Base-by-base conservation (phyloP, 2,113 vertebrate species). In the Atlantisia rogersi region DNA sequence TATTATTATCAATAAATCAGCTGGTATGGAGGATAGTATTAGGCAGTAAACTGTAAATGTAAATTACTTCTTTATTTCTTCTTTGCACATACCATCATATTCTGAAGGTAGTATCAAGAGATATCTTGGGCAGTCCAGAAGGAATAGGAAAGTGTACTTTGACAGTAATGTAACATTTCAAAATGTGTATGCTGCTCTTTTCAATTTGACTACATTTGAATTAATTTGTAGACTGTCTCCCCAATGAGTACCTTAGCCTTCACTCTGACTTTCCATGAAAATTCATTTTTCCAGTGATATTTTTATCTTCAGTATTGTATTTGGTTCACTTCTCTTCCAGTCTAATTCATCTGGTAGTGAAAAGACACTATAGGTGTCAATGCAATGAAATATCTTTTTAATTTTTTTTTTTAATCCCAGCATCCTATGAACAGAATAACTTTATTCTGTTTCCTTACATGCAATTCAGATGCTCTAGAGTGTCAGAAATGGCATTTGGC, bases 201-300 rank as follows among this genome's bases (percentile, higher is more conserved):
- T 78, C 24, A 89, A 87, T 86, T 92, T 80, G 62, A 76, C 89
- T 95, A 59, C 59, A 89, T 91, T 94, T 95, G 59, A 85, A 87
- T 91, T 95, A 81, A 78, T 95, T 94, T 89, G 85, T 88, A 85
- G 64, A 92, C 35, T 78, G 20, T 62, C 15, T 94, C 92, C 81
- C 90, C 39, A 52, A 6, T 84, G 73, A 94, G 39, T 86, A 76
- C 71, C 26, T 59, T 40, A 86, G 37, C 42, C 16, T 91, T 78
- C 68, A 55, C 18, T 95, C 69, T 88, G 74, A 94, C 20, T 97
- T 95, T 83, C 53, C 29, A 62, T 68, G 48, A 85, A 56, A 74
- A 92, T 44, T 86, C n/a, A 50, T 90, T 96, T 90, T 95, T 75
- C 5, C 5, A 50, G 31, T 75, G 42, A 63, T 91, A 71, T 86